Conservation (phyloP, 2,113 vertebrate species). For the Anolis sagrei region DNA sequence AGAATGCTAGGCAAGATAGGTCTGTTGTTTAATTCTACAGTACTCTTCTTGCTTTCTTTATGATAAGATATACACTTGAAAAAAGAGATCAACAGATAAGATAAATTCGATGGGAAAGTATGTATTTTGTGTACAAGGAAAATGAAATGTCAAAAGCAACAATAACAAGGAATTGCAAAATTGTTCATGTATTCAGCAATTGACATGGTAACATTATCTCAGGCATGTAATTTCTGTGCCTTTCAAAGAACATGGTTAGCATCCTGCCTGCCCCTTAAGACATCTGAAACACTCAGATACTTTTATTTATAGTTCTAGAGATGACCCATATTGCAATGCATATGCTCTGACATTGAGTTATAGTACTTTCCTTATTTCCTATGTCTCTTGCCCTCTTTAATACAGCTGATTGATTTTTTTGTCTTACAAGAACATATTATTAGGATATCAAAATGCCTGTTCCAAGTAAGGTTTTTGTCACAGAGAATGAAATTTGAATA, state of each 20-base stretch:
- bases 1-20: no score
- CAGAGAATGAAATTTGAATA: slow-evolving; percentile 23
- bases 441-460: not conserved
- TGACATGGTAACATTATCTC: not conserved
- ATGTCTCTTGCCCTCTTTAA: not conserved
- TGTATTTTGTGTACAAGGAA: no score
- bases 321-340: not conserved
- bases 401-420: not conserved
- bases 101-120: no score
- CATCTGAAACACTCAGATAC: not conserved
- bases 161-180: not conserved
- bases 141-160: not conserved
- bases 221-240: not conserved
- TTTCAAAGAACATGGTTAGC: not conserved
- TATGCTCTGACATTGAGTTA: not conserved
- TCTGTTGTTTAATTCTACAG: no score
- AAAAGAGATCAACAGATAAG: no score
- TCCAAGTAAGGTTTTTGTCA: slow-evolving; percentile 20
- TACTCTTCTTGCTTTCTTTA: no score
- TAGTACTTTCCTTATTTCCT: not conserved
- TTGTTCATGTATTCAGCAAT: not conserved
- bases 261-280: not conserved
- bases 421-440: slow-evolving; percentile 23
- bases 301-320: not conserved
- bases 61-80: no score